These are phyloP conservation scores for Micromys minutus DNA, from an alignment of 2,113 vertebrate species.

Conservation along the genomic window DNA sequence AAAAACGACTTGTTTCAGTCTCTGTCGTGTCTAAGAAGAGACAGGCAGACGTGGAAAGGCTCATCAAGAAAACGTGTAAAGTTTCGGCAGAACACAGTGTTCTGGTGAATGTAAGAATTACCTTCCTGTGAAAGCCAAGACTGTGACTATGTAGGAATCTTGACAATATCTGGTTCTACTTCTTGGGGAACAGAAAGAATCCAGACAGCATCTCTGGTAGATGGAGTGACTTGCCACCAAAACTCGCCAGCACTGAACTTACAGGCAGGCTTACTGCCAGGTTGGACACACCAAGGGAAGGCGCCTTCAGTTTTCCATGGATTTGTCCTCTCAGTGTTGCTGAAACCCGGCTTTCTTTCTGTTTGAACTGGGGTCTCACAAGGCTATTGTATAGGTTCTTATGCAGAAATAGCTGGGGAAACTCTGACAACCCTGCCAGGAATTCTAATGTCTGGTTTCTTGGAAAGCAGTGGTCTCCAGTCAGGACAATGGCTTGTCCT, in stretches of 20 bases:
- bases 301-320: background rate
- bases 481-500: too few relatives aligned
- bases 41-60: background rate
- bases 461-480: background rate
- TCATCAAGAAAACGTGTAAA: background rate
- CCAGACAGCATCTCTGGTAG: background rate
- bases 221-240: background rate
- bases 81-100: background rate
- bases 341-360: background rate
- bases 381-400: background rate
- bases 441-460: background rate
- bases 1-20: constrained; percentile 13
- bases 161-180: background rate
- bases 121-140: background rate
- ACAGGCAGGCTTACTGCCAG: background rate
- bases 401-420: background rate
- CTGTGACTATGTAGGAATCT: background rate
- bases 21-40: background rate
- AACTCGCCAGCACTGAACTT: background rate
- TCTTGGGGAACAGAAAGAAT: background rate
- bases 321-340: background rate
- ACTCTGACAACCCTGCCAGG: background rate
- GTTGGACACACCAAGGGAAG: background rate
- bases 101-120: background rate
- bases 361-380: accelerated